These are phyloP conservation scores for Himalopsyche kuldschensis DNA, from an alignment of 2,888 invertebrate genomes.

Conservation along the genomic window DNA sequence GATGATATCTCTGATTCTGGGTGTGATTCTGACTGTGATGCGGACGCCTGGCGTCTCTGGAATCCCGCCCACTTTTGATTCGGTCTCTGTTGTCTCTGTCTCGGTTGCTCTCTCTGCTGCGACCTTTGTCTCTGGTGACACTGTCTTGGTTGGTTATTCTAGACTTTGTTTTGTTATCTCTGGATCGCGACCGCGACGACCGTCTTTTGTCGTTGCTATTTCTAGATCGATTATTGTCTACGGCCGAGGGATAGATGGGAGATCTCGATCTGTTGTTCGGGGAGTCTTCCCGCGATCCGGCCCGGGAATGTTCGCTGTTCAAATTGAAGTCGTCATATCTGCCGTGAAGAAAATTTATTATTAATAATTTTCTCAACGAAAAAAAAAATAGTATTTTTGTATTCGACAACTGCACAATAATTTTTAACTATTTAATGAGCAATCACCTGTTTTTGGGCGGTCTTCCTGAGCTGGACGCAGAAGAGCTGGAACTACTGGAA, in stretches of 20 bases:
- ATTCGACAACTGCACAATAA: no score
- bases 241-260: not conserved
- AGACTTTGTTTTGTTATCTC: not conserved
- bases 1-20: not conserved
- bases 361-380: no score
- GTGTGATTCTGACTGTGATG: not conserved
- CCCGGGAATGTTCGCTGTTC: slow-evolving; percentile 49
- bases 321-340: slow-evolving; percentile 60
- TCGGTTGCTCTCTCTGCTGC: not conserved
- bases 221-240: not conserved
- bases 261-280: slow-evolving; percentile 4
- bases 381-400: no score
- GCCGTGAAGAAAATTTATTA: slow-evolving; percentile 6
- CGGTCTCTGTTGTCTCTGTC: not conserved
- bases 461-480: slow-evolving; percentile 26
- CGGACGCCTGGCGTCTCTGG: not conserved
- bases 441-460: slow-evolving; percentile 25
- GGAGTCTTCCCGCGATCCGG: slow-evolving; percentile 16
- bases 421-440: not conserved
- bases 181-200: not conserved
- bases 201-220: not conserved
- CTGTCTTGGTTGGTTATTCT: not conserved
- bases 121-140: not conserved
- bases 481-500: slow-evolving; percentile 36
- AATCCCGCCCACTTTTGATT: not conserved